Conservation (phyloP, 2,797 vertebrate genomes). For the Harpagifer antarcticus region DNA sequence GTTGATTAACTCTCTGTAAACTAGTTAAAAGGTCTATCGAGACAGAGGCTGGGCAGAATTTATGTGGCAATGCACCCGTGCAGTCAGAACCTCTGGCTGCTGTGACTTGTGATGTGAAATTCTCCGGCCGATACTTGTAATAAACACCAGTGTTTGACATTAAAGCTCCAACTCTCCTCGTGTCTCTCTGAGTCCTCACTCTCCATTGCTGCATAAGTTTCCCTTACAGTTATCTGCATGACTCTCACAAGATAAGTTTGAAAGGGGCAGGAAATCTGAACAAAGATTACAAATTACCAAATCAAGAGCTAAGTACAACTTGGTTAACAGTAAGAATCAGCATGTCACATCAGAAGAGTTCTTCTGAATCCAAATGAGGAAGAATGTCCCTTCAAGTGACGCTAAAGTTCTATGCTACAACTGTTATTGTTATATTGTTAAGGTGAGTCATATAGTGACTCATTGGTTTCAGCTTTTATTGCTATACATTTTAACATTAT, state of each 20-base stretch:
- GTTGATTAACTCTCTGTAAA: no score
- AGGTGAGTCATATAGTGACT: slow-evolving; percentile 45
- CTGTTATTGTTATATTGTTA: slow-evolving; percentile 28
- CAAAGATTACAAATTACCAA: slow-evolving; percentile 4
- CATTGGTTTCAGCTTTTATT: slow-evolving; percentile 45
- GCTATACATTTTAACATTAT: slow-evolving; percentile 41
- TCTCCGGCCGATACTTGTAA: no score
- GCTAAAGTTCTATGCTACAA: slow-evolving; percentile 26
- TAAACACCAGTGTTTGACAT: no score
- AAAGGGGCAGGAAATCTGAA: slow-evolving; percentile 14
- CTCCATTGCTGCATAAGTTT: no score
- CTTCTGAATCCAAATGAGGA: slow-evolving; percentile 7
- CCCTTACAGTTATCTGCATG: slow-evolving; percentile 2
- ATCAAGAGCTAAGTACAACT: not conserved
- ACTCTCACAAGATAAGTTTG: slow-evolving; percentile 12
- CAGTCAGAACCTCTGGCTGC: no score
- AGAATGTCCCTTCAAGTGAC: slow-evolving; percentile 31
- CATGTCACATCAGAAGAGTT: slow-evolving; percentile 2
- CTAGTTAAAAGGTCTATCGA: no score
- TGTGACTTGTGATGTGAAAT: no score
- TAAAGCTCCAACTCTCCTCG: no score
- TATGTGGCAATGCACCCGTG: no score
- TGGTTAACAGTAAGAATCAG: slow-evolving; percentile 22
- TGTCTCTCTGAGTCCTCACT: no score
- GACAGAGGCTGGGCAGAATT: no score